Conservation (phyloP, 2,797 vertebrate species). For the Myiothlypis chrysogaster region DNA sequence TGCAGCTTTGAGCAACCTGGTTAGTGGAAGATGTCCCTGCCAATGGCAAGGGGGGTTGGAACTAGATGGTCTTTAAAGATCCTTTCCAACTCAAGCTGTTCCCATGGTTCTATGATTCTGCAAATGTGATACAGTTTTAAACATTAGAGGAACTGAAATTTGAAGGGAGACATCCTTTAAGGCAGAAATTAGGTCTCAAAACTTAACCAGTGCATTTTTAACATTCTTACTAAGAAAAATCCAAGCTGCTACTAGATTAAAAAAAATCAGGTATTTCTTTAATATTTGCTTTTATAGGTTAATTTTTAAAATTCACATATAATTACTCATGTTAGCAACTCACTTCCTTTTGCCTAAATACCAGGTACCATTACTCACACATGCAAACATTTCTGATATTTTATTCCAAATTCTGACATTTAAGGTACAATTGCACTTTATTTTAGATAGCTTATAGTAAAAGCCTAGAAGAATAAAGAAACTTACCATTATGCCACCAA, state of each 20-base stretch:
- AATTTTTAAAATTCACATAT: not conserved
- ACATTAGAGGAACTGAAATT: not conserved
- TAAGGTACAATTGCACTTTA: slow-evolving; percentile 29
- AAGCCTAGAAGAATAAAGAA: slow-evolving; percentile 31
- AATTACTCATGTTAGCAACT: not conserved
- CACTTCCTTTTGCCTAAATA: slow-evolving; percentile 27
- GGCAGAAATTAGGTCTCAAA: slow-evolving; percentile 29
- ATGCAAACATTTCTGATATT: slow-evolving; percentile 11
- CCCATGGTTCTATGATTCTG: not conserved
- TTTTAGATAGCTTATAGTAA: slow-evolving; percentile 12
- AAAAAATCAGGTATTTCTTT: slow-evolving; percentile 7
- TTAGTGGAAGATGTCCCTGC: not conserved
- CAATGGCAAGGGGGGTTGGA: rapidly evolving
- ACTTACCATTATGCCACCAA: slow-evolving; percentile 1
- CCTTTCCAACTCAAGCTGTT: not conserved
- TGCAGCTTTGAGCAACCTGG: not conserved
- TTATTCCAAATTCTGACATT: not conserved
- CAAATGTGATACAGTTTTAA: not conserved
- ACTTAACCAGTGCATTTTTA: slow-evolving; percentile 49
- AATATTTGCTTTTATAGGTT: not conserved
- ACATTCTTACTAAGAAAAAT: slow-evolving; percentile 37
- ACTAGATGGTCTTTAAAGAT: not conserved
- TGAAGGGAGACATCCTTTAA: slow-evolving; percentile 8
- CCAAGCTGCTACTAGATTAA: not conserved
- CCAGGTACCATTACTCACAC: not conserved